Base-by-base conservation (phyloP, 2,113 vertebrate species). In the Isichthys henryi region DNA sequence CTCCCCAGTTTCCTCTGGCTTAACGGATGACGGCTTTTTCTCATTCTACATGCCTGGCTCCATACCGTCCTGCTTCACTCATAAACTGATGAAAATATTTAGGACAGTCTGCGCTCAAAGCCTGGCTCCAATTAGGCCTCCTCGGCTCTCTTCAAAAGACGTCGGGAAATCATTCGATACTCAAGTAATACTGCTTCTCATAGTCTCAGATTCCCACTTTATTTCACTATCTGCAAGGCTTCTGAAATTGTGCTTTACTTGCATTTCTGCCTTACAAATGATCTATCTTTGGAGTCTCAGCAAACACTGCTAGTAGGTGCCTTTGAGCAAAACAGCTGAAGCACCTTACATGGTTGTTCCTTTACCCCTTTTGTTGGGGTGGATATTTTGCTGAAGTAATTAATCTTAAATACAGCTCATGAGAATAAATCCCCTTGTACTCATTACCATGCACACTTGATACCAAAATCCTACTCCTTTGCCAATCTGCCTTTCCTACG, bases 81-180 rank as follows among this genome's bases (percentile, higher is more conserved):
- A 92, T 91, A 92, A 93, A 50, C 50, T n/a, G 49, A 49, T 90
- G 10, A 80, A 85, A 23, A 92, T 92, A 90, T 92, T 91, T 91
- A 92, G 93, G 91, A 93, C 80, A 27, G 49, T 35, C 52, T 43
- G 8, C 62, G n/a, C 10, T 48, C 92, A 88, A 66, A 45, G 94
- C 92, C 94, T 95, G 95, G 93, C 89, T 95, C 93, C 93, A 95
- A 95, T 96, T 96, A 96, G 92, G 89, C 91, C 85, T 93, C 91
- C 94, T 93, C 91, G 94, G 90, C 92, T 92, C 85, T 82, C 85
- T 86, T 89, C 93, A 91, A 90, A 92, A 50, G 91, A 93, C 94
- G 93, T 94, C 93, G 93, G 91, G 53, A 66, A 45, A 90, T 91
- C 88, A 93, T 92, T 91, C 91, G 94, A 91, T 94, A 95, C 94